These are phyloP conservation scores for Eristalis intricaria DNA, from an alignment of 2,888 invertebrate species.

Conservation along the genomic window DNA sequence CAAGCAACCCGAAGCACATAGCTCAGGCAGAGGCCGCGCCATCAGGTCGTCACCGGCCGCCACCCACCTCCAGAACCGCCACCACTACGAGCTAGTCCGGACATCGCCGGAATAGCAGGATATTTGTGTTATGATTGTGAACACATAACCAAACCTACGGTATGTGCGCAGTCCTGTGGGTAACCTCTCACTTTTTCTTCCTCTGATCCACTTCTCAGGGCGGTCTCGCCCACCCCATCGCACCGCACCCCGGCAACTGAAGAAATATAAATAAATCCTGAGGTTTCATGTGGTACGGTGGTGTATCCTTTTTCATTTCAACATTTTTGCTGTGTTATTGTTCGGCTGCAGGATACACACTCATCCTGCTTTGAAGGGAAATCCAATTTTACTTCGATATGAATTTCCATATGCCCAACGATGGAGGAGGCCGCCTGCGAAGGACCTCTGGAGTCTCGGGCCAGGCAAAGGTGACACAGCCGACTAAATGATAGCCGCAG, in stretches of 20 bases:
- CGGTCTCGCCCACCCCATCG: background rate
- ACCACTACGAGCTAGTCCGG: background rate
- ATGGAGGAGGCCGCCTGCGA: background rate
- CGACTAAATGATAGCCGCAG: conserved; percentile 42
- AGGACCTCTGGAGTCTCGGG: background rate
- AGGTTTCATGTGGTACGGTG: conserved; percentile 37
- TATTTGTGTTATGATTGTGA: conserved; percentile 70
- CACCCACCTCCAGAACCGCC: background rate
- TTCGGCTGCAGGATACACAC: conserved; percentile 9
- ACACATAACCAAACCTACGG: conserved; percentile 54
- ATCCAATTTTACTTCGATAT: conserved; percentile 46
- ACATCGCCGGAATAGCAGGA: conserved; percentile 61
- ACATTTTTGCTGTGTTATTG: conserved; percentile 25
- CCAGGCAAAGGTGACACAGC: conserved; percentile 35
- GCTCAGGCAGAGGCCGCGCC: background rate
- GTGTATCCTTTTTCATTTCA: conserved; percentile 34
- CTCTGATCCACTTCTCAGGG: background rate
- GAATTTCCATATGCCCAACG: conserved; percentile 33
- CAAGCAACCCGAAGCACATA: background rate
- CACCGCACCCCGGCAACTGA: background rate
- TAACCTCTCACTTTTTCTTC: conserved; percentile 3
- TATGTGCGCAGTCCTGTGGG: conserved; percentile 37
- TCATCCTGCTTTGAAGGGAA: conserved; percentile 21
- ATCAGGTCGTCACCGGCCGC: background rate
- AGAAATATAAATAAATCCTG: conserved; percentile 60